These are phyloP conservation scores for Ichneumoninae sp. DNA, from an alignment of 2,888 invertebrate genomes.

Conservation along the genomic window DNA sequence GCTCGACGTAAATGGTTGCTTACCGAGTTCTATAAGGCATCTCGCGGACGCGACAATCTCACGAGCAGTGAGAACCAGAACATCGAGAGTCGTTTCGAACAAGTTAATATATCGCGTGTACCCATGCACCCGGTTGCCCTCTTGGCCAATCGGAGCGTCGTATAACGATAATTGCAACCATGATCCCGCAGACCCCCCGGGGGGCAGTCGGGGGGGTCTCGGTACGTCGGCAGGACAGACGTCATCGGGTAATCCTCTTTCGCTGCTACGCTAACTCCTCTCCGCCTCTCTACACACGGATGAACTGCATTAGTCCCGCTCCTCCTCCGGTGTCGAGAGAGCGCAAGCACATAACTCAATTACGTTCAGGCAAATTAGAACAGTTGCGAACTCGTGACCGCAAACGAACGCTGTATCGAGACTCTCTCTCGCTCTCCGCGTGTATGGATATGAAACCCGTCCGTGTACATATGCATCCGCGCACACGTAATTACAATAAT, in stretches of 20 bases:
- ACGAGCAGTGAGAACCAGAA: slow-evolving; percentile 3
- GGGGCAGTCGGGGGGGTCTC: slow-evolving; percentile 1
- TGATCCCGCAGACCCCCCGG: background rate
- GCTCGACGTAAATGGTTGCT: slow-evolving; percentile 19
- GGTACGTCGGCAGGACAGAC: slow-evolving; percentile 26
- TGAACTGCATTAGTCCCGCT: slow-evolving; percentile 33
- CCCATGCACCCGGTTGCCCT: background rate
- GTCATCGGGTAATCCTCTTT: slow-evolving; percentile 64
- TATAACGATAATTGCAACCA: slow-evolving; percentile 24
- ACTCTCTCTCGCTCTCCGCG: background rate
- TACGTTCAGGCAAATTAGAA: slow-evolving; percentile 65
- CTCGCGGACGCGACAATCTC: slow-evolving; percentile 19
- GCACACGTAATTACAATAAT: background rate
- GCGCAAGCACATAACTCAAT: slow-evolving; percentile 65
- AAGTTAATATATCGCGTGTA: slow-evolving; percentile 2
- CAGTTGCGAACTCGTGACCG: slow-evolving; percentile 63
- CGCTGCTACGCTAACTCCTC: slow-evolving; percentile 20
- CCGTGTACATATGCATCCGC: background rate
- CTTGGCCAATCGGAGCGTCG: slow-evolving; percentile 8
- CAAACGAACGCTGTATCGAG: slow-evolving; percentile 46
- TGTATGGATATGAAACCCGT: background rate
- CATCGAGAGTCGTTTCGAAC: background rate
- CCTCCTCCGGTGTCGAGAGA: slow-evolving; percentile 19
- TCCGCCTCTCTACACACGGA: slow-evolving; percentile 15
- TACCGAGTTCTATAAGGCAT: slow-evolving; percentile 4